Evolutionary conservation across 2,888 invertebrate genomes (phyloP).

Genomic region (Lobophora halterata): DNA sequence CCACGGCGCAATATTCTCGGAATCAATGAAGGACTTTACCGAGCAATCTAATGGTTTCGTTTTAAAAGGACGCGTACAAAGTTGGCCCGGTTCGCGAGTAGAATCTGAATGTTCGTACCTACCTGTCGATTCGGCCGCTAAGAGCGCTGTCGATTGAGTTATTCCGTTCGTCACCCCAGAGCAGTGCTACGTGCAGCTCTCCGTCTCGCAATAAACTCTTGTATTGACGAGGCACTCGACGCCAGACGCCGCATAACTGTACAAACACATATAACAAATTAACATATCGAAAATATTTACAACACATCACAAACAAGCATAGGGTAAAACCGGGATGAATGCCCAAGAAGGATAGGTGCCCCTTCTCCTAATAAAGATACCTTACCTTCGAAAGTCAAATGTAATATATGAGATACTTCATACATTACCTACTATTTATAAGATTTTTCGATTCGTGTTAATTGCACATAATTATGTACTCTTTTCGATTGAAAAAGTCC

Average conservation of each 20-base stretch:
- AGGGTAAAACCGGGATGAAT: too few relatives aligned
- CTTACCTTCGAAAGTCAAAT: too few relatives aligned
- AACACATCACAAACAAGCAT: slow-evolving; percentile 29
- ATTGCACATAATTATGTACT: too few relatives aligned
- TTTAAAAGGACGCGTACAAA: slow-evolving; percentile 9
- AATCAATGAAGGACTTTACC: slow-evolving; percentile 23
- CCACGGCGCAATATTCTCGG: slow-evolving; percentile 43
- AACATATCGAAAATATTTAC: too few relatives aligned
- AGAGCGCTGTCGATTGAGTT: slow-evolving; percentile 85
- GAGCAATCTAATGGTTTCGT: slow-evolving; percentile 31
- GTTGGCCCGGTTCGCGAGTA: slow-evolving; percentile 13
- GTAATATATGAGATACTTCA: too few relatives aligned
- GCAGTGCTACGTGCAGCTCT: slow-evolving; percentile 87
- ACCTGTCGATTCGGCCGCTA: slow-evolving; percentile 86
- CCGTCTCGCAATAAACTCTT: slow-evolving; percentile 89
- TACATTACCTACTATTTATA: too few relatives aligned
- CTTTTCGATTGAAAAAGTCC: too few relatives aligned
- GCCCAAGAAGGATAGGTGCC: too few relatives aligned
- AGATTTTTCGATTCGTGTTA: too few relatives aligned
- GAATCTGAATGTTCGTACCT: slow-evolving; percentile 42
- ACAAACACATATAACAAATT: slow-evolving; percentile 34
- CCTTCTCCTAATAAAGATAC: too few relatives aligned
- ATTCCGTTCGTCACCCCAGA: slow-evolving; percentile 85
- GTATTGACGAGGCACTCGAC: slow-evolving; percentile 91
- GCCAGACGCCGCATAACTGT: slow-evolving; percentile 93